These are phyloP conservation scores for Harpegnathos saltator DNA, from an alignment of 1,140 invertebrate species.

Conservation along the genomic window DNA sequence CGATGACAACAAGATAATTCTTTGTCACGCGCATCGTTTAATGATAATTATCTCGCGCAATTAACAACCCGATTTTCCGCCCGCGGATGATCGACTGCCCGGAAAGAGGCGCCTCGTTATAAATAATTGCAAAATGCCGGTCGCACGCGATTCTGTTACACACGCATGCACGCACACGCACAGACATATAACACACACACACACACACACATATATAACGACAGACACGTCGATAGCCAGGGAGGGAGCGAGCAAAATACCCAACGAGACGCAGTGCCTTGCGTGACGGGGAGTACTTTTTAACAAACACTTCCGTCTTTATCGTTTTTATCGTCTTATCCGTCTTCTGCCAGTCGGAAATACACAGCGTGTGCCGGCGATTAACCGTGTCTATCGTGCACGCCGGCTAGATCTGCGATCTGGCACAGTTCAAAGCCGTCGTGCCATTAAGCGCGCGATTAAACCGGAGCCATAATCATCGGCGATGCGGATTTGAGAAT, in stretches of 20 bases:
- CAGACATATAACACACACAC: too few species aligned
- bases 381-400: constrained; percentile 4
- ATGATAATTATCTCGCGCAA: constrained; percentile 71
- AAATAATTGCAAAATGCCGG: constrained; percentile 75
- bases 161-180: neutral
- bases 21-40: constrained; percentile 64
- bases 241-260: neutral
- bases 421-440: neutral
- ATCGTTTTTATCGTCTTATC: constrained; percentile 64
- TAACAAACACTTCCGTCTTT: constrained; percentile 68
- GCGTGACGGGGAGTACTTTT: constrained; percentile 74
- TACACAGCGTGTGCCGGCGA: constrained; percentile 32
- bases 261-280: constrained; percentile 31
- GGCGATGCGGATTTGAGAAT: constrained; percentile 30
- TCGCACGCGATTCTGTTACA: neutral
- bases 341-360: constrained; percentile 50
- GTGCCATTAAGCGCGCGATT: constrained; percentile 41
- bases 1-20: constrained; percentile 63
- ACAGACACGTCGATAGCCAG: neutral
- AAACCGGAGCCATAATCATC: constrained; percentile 32
- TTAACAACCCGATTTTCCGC: constrained; percentile 64
- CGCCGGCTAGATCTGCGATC: constrained; percentile 25
- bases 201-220: too few species aligned
- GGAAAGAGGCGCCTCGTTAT: constrained; percentile 74
- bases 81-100: neutral